phyloP scores from a whole-genome alignment of 2,797 vertebrate species.

The Dipus sagitta region DNA sequence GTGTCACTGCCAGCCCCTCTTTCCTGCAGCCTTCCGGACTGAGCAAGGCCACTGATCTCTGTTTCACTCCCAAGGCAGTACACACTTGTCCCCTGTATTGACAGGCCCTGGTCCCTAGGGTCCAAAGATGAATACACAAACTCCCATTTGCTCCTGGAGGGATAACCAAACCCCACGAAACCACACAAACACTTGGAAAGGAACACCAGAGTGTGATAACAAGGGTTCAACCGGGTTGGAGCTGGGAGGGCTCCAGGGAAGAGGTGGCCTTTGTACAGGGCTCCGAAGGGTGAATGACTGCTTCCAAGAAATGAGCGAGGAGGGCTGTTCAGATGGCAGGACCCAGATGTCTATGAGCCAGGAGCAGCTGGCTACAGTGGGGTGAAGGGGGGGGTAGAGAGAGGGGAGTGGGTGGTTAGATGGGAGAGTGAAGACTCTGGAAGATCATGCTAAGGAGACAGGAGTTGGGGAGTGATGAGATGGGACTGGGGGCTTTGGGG shows the following conservation, averaged over 20 bases:
- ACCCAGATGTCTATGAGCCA: not conserved
- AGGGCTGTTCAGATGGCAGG: not conserved
- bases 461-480: not conserved
- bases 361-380: not conserved
- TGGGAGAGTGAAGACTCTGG: not conserved
- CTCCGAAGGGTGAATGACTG: not conserved
- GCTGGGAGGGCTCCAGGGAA: not conserved
- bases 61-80: not conserved
- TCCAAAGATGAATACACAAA: not conserved
- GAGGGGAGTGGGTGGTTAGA: not conserved
- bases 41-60: not conserved
- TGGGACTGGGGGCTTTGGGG: not conserved
- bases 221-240: too few species aligned
- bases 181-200: not conserved
- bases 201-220: not conserved
- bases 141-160: not conserved
- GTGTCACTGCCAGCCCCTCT: not conserved
- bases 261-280: not conserved
- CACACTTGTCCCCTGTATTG: not conserved
- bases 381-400: not conserved
- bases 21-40: too few species aligned
- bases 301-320: rapidly evolving
- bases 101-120: not conserved
- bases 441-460: not conserved
- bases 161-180: not conserved